Evolutionary conservation across 1,140 invertebrate genomes (phyloP), one percentile per base, ranked within the genome.

Genomic region (Acromyrmex charruanus): DNA sequence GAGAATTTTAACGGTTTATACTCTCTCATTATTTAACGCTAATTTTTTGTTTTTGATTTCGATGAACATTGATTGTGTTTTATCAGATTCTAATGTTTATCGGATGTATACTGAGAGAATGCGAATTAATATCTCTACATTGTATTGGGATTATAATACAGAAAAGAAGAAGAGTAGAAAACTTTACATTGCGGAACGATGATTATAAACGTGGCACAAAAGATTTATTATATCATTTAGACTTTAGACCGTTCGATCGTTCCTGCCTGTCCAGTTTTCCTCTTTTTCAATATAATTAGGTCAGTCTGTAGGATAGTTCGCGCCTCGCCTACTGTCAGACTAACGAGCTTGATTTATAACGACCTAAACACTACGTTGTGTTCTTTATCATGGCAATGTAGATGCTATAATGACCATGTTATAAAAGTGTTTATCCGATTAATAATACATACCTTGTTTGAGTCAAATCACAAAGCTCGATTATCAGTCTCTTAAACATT

Each of bases 331-430:
- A 49, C 28, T 28, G 61, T 65, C 53, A n/a, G 59, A 35, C 68
- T 87, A 90, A 91, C 89, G 74, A 90, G 74, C 49, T 87, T 90
- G 90, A 91, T 91, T 91, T 91, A 90, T 68, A 49, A 53, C 59
- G 31, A 49, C 79, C 71, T 88, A 87, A 88, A 90, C 61, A 71
- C 63, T 61, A 77, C 18, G 55, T 80, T 79, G 53, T 51, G 28
- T 80, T 66, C 58, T 51, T 44, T 44, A 53, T 79, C 63, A 28
- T 81, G 87, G 44, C 85, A 87, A 88, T 65, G 16, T 63, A 66
- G 58, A 14, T 58, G n/a, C 14, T 71, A 14, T 59, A 80, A 87
- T 58, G 44, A 59, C 1, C 31, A 25, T 14, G 39, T 31, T 85
- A 87, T 90, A 82, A 82, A 91, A 82, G 28, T 59, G 74, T 44